These are phyloP conservation scores for Drosophila kikkawai DNA, from an alignment of 1,140 invertebrate genomes.

Conservation along the genomic window DNA sequence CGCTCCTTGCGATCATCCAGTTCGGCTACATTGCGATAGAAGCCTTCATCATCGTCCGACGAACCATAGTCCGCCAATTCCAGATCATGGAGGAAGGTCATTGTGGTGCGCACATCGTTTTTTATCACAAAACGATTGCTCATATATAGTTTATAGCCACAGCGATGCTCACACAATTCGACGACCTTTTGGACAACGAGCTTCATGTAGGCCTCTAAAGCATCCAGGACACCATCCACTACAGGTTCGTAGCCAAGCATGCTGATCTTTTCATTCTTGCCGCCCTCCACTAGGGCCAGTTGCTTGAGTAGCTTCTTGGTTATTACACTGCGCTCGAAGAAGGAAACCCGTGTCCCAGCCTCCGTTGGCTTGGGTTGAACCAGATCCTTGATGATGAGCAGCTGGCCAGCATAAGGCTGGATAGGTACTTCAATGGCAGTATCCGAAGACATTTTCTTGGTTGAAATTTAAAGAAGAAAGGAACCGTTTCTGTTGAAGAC, in stretches of 20 bases:
- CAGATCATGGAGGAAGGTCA: conserved; percentile 55
- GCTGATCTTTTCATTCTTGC: background rate
- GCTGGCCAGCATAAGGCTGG: conserved; percentile 47
- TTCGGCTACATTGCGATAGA: conserved; percentile 10
- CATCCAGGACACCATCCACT: conserved; percentile 41
- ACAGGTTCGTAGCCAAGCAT: conserved; percentile 1
- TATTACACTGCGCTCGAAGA: conserved; percentile 37
- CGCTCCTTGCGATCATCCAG: background rate
- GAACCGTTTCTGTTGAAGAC: no score
- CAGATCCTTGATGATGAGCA: conserved; percentile 42
- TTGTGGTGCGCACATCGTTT: conserved; percentile 33
- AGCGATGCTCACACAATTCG: conserved; percentile 48
- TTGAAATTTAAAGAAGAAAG: background rate
- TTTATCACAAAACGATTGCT: conserved; percentile 27
- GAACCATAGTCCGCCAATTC: conserved; percentile 32
- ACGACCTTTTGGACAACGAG: conserved; percentile 5
- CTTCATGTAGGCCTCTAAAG: conserved; percentile 58
- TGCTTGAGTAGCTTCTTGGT: conserved; percentile 21
- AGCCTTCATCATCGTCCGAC: conserved; percentile 43
- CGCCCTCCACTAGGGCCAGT: background rate
- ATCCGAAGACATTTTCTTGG: conserved; percentile 1
- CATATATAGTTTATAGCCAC: conserved; percentile 29
- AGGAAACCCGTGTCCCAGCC: background rate
- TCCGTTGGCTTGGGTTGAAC: conserved; percentile 18
- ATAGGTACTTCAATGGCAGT: conserved; percentile 36